These are phyloP conservation scores for Phataginus tetradactyla DNA, from an alignment of 2,797 vertebrate species.

Conservation along the genomic window DNA sequence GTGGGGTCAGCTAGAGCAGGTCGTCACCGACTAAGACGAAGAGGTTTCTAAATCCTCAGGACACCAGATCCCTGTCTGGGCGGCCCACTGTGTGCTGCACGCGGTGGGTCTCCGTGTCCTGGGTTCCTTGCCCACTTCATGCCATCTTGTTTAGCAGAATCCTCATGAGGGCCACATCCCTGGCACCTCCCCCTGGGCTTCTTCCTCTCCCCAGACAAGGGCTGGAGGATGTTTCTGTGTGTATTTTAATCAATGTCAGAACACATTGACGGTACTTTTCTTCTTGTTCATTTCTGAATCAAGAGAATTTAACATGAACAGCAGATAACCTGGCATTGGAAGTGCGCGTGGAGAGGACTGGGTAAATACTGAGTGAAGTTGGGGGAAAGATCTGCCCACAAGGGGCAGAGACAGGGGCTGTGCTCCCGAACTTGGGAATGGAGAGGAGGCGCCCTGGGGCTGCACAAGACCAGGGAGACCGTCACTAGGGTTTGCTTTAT, in stretches of 20 bases:
- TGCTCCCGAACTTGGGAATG: fast-evolving
- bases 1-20: not conserved
- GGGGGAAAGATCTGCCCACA: fast-evolving
- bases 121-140: fast-evolving
- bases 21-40: not conserved
- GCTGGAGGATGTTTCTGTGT: not conserved
- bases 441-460: not conserved
- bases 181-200: not conserved
- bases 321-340: no score
- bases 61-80: not conserved
- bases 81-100: not conserved
- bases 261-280: no score
- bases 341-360: not conserved
- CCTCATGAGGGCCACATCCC: not conserved
- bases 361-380: fast-evolving
- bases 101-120: fast-evolving
- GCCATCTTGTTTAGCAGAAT: not conserved
- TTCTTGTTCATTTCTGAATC: not conserved
- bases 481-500: not conserved
- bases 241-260: not conserved
- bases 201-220: not conserved
- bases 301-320: not conserved
- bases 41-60: not conserved
- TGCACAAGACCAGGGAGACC: fast-evolving
- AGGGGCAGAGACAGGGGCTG: fast-evolving